These are phyloP conservation scores for Alcis repandata DNA, from an alignment of 2,888 invertebrate species.

Conservation along the genomic window DNA sequence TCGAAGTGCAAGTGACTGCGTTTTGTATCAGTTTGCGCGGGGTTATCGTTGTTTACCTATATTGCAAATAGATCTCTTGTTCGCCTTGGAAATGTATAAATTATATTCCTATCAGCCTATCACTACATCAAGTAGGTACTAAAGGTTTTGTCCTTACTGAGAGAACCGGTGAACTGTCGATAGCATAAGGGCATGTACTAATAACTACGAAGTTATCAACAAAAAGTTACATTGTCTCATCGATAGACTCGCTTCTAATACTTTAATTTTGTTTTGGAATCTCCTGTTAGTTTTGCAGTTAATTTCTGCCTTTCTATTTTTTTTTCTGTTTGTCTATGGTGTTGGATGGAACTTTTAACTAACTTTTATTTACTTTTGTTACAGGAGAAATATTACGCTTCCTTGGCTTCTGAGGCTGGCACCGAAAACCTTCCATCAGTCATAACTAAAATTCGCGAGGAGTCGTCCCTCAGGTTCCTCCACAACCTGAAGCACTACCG, in stretches of 20 bases:
- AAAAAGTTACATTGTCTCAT: too few species aligned
- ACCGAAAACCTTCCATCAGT: constrained; percentile 88
- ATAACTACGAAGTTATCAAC: too few species aligned
- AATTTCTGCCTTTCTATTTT: too few species aligned
- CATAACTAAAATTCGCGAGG: constrained; percentile 89
- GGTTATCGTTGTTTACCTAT: constrained; percentile 40
- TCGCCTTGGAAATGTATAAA: constrained; percentile 33
- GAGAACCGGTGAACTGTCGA: too few species aligned
- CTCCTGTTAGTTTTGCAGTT: too few species aligned
- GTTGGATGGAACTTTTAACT: not conserved
- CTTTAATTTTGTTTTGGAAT: too few species aligned
- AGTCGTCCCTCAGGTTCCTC: constrained; percentile 87
- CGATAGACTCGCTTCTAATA: too few species aligned
- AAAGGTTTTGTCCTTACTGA: too few species aligned
- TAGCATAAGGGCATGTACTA: too few species aligned
- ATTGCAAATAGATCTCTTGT: constrained; percentile 28
- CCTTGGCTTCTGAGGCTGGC: constrained; percentile 88
- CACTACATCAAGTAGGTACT: too few species aligned
- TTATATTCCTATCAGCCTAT: constrained; percentile 5
- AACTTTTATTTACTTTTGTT: constrained; percentile 49
- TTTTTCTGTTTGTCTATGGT: not conserved
- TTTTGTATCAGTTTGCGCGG: constrained; percentile 34
- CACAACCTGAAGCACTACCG: constrained; percentile 89
- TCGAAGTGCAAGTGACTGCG: constrained; percentile 4
- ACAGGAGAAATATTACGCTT: constrained; percentile 90